Conservation (phyloP, 2,113 vertebrate species). For the Sialia sialis region DNA sequence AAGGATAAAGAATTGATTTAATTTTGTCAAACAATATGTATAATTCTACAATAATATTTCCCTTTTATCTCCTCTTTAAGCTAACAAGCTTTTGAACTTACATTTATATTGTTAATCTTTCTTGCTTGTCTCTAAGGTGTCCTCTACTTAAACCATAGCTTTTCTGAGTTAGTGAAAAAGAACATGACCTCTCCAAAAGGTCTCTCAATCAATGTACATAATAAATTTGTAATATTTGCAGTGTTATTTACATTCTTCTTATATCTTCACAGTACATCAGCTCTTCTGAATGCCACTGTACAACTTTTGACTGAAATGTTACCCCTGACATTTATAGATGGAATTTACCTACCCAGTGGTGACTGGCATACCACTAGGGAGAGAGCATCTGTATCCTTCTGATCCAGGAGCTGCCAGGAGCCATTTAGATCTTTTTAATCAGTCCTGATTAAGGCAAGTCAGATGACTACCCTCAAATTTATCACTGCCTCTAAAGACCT, state of each 20-base stretch:
- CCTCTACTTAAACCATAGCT: neutral
- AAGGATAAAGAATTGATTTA: neutral
- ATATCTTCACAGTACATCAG: neutral
- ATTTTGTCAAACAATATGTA: neutral
- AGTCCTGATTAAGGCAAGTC: slow-evolving; percentile 40
- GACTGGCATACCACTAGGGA: slow-evolving; percentile 6
- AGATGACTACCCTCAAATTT: slow-evolving; percentile 23
- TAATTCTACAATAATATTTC: neutral
- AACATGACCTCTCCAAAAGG: neutral
- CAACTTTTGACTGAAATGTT: neutral
- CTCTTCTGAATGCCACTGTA: neutral
- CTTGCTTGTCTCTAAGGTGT: neutral
- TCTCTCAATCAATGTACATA: neutral
- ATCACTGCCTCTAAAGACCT: slow-evolving; percentile 16
- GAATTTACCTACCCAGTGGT: slow-evolving; percentile 15
- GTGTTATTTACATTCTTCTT: neutral
- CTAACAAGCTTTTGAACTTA: neutral
- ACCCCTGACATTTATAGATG: slow-evolving; percentile 11
- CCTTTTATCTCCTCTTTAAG: neutral
- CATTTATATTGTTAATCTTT: neutral
- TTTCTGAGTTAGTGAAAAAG: neutral
- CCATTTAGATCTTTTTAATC: slow-evolving; percentile 55
- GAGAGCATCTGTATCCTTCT: slow-evolving; percentile 5
- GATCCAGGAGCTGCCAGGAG: slow-evolving; percentile 4
- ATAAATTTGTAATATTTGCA: neutral